A percentile compares a stretch with the other conserved stretches of the same genome.
Conservation (phyloP, 1,140 invertebrate species). For the Cotesia typhae region DNA sequence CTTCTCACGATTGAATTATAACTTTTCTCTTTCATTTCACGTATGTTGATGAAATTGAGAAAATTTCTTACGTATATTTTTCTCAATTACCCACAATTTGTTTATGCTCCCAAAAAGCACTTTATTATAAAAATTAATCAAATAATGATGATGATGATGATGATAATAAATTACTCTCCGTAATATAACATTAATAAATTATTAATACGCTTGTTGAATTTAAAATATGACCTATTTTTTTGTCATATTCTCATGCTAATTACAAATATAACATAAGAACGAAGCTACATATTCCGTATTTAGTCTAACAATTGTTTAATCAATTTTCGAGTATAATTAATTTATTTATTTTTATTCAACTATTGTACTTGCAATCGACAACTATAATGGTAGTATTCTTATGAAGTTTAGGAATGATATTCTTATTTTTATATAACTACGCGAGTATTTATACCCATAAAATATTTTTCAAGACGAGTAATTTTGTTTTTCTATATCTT, state of each 20-base stretch:
- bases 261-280: background rate
- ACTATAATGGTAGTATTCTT: no score
- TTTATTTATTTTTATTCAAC: no score
- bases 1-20: slow-evolving; percentile 7
- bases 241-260: slow-evolving; percentile 7
- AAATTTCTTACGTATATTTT: background rate
- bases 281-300: no score
- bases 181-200: slow-evolving; percentile 26
- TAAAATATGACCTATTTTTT: background rate
- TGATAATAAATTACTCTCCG: slow-evolving; percentile 36
- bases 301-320: no score
- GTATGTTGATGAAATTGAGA: background rate
- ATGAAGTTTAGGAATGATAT: no score
- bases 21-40: background rate
- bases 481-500: background rate
- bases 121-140: slow-evolving; percentile 55
- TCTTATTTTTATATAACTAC: no score
- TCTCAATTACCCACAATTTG: slow-evolving; percentile 10
- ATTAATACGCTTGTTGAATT: slow-evolving; percentile 20
- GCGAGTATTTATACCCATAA: no score
- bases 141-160: slow-evolving; percentile 39
- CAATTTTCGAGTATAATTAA: no score
- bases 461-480: no score
- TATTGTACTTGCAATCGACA: no score
- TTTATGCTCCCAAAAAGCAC: slow-evolving; percentile 39